Evolutionary conservation across 2,888 invertebrate species (phyloP), one percentile per base, ranked within the genome.

Genomic region (Laothoe populi): DNA sequence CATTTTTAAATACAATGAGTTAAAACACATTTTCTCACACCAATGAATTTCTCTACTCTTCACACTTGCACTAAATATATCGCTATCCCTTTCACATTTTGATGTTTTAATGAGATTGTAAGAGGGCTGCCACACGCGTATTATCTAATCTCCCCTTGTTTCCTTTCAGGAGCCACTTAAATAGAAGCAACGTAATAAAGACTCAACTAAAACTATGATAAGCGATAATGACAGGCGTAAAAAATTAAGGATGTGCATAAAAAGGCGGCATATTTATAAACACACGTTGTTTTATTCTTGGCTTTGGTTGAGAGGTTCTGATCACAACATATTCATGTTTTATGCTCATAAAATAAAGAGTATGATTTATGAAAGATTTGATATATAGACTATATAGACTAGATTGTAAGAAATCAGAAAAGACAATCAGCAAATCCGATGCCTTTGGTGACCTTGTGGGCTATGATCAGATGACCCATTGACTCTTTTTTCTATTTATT

Each of bases 101-200:
- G 35, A 53, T 53, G 53, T 53, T 53, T 79, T 82, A 85, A 83
- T 76, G 73, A 75, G 81, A 82, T 83, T 78, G 80, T 69, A 69
- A 66, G 66, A 69, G 76, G 64, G 64, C 70, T 69, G 70, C 68
- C 73, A 70, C 67, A 69, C 63, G 42, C 70, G 69, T 69, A 70
- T 74, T 81, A 84, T 83, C 87, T 87, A 76, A 88, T 87, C 87
- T 86, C 77, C 81, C 83, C 83, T 75, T 77, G 74, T 71, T 83
- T 84, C 84, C 84, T 84, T 68, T 66, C 72, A 69, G 71, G 62
- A 78, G 77, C 78, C 75, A 77, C 81, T 83, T 74, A 74, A 72
- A 72, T 74, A 75, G 72, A 70, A 81, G 75, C 65, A 71, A 72
- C 69, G 74, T 78, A 76, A 75, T 79, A 74, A 75, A 63, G 63